These are phyloP conservation scores for Myocastor coypus DNA, from an alignment of 2,113 vertebrate genomes.

Conservation along the genomic window DNA sequence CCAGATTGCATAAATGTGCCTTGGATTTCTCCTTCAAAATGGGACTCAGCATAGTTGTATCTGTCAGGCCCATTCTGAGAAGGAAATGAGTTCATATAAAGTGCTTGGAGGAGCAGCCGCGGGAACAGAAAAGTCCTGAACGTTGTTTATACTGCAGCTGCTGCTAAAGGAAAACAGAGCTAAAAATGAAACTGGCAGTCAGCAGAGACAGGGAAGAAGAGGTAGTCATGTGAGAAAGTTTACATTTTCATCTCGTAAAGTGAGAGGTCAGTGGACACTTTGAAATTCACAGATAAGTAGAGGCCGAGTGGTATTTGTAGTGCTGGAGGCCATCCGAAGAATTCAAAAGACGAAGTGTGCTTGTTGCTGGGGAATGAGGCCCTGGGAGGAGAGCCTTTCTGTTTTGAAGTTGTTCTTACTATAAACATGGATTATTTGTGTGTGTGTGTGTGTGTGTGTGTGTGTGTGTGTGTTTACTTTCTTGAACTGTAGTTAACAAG, in stretches of 20 bases:
- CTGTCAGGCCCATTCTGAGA: neutral
- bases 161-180: conserved; percentile 16
- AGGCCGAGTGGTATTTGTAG: neutral
- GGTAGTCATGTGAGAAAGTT: conserved; percentile 14
- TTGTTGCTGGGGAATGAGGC: neutral
- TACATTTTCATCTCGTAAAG: conserved; percentile 39
- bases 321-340: neutral
- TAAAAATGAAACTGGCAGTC: conserved; percentile 43
- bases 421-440: neutral
- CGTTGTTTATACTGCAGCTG: conserved; percentile 13
- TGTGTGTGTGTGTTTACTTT: neutral
- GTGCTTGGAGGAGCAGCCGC: conserved; percentile 13
- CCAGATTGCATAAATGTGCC: neutral
- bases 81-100: conserved; percentile 17
- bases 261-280: neutral
- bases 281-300: neutral
- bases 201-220: conserved; percentile 12
- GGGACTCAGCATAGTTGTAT: conserved; percentile 18
- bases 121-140: neutral
- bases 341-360: neutral
- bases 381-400: neutral
- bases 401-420: conserved; percentile 5
- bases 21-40: conserved; percentile 24
- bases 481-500: conserved; percentile 20
- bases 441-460: no score